Percentiles rank a stretch among this genome's conserved stretches.
Evolutionary conservation across 2,797 vertebrate species (phyloP).

Genomic region (Alcedo quadribrachys): DNA sequence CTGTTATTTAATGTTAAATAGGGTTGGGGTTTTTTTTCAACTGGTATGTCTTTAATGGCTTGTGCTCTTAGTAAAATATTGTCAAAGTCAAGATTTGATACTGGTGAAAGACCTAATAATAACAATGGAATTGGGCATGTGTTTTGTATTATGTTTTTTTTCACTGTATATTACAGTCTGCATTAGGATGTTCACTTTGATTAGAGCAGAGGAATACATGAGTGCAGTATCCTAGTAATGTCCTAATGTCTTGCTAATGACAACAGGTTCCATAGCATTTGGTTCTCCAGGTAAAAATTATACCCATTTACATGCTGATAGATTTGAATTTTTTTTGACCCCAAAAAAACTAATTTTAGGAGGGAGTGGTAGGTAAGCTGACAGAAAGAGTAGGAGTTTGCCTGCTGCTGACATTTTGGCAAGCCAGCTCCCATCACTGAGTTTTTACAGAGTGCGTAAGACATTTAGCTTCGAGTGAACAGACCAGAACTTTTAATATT

Average conservation of each 20-base stretch:
- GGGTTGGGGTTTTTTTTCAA: background rate
- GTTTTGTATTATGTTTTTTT: background rate
- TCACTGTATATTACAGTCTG: background rate
- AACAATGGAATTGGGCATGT: background rate
- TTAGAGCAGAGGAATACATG: background rate
- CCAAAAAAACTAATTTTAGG: background rate
- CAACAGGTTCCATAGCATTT: background rate
- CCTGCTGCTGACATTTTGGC: slow-evolving; percentile 41
- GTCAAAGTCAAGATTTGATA: background rate
- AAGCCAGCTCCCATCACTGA: slow-evolving; percentile 22
- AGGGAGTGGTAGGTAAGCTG: background rate
- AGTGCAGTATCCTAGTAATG: background rate
- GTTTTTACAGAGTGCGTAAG: background rate
- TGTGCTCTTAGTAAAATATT: background rate
- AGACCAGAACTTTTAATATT: background rate
- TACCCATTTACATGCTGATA: background rate
- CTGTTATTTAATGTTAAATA: background rate
- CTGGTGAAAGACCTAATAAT: background rate
- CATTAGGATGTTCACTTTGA: background rate
- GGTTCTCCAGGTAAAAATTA: slow-evolving; percentile 8
- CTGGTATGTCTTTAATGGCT: background rate
- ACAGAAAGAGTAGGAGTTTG: background rate
- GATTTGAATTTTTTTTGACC: slow-evolving; percentile 46
- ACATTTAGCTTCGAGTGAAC: background rate
- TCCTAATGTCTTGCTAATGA: background rate